phyloP scores from a whole-genome alignment of 2,113 vertebrate species.

The Phaetusa simplex region DNA sequence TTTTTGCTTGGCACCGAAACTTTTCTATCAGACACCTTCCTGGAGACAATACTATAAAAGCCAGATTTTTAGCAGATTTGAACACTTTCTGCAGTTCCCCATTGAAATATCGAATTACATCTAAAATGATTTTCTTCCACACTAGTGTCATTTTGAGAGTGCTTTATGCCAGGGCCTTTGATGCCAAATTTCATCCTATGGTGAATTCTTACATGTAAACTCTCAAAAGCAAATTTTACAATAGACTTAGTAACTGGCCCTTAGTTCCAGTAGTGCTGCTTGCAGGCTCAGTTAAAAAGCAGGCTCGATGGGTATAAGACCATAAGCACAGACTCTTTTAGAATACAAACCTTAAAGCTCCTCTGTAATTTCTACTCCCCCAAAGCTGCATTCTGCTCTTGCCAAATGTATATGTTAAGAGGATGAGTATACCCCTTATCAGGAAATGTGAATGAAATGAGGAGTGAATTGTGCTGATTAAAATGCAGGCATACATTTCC shows the following conservation, averaged over 20 bases:
- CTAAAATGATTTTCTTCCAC: background rate
- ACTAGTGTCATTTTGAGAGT: background rate
- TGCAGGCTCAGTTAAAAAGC: slow-evolving; percentile 19
- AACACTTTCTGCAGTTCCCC: background rate
- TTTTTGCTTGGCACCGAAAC: slow-evolving; percentile 41
- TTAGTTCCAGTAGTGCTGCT: background rate
- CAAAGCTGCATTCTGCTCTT: background rate
- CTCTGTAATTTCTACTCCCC: background rate
- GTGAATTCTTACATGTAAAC: slow-evolving; percentile 29
- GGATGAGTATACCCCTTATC: background rate
- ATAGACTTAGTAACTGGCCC: slow-evolving; percentile 16
- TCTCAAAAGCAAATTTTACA: slow-evolving; percentile 44
- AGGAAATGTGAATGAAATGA: background rate
- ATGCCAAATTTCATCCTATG: slow-evolving; percentile 3
- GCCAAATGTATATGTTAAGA: background rate
- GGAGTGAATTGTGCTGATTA: background rate
- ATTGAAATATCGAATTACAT: slow-evolving; percentile 31
- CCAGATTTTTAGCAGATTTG: slow-evolving; percentile 22
- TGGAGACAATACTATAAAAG: slow-evolving; percentile 31
- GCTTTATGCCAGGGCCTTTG: slow-evolving; percentile 6
- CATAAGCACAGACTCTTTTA: background rate
- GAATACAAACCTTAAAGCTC: background rate
- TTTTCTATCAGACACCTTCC: slow-evolving; percentile 5
- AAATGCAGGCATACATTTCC: background rate
- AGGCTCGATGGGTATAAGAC: background rate